Base-by-base conservation (phyloP, 2,113 vertebrate genomes). In the Osmerus eperlanus region DNA sequence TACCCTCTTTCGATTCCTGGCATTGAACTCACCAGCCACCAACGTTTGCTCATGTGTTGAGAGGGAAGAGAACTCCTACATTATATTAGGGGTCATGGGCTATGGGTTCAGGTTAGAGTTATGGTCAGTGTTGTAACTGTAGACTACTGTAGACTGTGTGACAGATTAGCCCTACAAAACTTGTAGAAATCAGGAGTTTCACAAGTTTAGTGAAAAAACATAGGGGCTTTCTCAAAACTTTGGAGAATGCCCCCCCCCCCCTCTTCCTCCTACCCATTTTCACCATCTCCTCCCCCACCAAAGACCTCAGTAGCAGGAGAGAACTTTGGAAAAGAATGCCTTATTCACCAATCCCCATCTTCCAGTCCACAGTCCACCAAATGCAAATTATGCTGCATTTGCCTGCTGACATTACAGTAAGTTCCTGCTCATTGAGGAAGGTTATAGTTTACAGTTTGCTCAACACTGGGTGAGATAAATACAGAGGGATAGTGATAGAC, bases 301-400 rank as follows among this genome's bases (percentile, higher is more conserved):
- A 41, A 41, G 52, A 41, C 54, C 29, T 28, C 4, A 9, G 15
- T 63, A 13, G 60, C 23, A 63, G 41, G 25, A 66, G 25, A 71
- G n/a, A 47, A 19, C 55, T 3, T 47, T 47, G 41, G 41, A 47
- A 36, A 47, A 47, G 65, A 67, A 73, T 60, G 53, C 28, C 54
- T 54, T 8, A 25, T 59, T 41, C 70, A 64, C 71, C 54, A 78
- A 65, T 67, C 71, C 65, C 67, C 71, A 67, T 65, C 69, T 58
- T 28, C 68, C 58, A 41, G 23, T 23, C 23, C 23, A 14, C 51
- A 71, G 25, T 47, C 32, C 64, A 76, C 67, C 59, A 72, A 32
- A 78, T 81, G 77, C 66, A 80, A 82, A 82, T 72, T 9, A 56
- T 19, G 41, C 9, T 47, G 21, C 36, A 72, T 75, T 60, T 60